Evolutionary conservation across 2,797 vertebrate species (phyloP).

Genomic region (Chiloscyllium punctatum): DNA sequence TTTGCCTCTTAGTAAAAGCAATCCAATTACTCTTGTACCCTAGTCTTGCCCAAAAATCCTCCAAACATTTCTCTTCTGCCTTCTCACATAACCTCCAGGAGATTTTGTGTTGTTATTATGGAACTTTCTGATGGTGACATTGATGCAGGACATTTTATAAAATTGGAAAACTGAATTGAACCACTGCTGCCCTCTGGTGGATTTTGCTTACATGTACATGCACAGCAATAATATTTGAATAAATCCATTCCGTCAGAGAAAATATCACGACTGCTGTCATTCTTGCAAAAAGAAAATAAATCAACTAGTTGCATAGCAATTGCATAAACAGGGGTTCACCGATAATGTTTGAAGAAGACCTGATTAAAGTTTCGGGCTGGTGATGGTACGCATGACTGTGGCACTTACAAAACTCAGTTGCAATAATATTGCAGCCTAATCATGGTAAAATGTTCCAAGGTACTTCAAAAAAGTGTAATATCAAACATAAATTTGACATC

Average conservation of each 20-base stretch:
- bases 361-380: not conserved
- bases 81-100: not conserved
- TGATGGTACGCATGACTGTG: not conserved
- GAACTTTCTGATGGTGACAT: not conserved
- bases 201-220: not conserved
- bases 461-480: not conserved
- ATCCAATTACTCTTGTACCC: not conserved
- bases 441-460: not conserved
- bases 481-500: not conserved
- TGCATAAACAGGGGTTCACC: not conserved
- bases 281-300: not conserved
- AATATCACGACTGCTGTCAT: not conserved
- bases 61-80: not conserved
- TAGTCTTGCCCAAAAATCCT: not conserved
- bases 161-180: not conserved
- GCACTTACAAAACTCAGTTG: not conserved
- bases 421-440: not conserved
- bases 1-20: too few species aligned
- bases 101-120: not conserved
- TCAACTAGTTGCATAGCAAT: not conserved
- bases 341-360: not conserved
- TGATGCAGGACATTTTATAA: not conserved
- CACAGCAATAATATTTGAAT: not conserved
- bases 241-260: not conserved
- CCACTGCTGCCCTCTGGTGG: conserved; percentile 34